Conservation (phyloP, 2,797 vertebrate species). For the Nyctalus aviator region DNA sequence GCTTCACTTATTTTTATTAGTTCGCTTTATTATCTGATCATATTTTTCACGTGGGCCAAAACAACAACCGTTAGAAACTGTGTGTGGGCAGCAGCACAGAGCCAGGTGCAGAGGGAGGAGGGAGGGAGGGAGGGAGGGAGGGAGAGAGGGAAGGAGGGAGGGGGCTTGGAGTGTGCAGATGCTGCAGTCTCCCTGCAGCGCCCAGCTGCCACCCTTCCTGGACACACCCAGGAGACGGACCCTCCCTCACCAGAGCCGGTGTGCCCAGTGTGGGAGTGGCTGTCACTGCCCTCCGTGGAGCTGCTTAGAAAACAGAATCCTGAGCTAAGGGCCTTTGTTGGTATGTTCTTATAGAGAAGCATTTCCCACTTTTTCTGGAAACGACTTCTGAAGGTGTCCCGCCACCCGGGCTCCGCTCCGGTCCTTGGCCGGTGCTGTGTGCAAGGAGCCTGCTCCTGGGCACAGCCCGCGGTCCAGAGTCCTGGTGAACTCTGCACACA, state of each 20-base stretch:
- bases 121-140: neutral
- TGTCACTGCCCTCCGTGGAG: neutral
- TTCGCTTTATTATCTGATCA: neutral
- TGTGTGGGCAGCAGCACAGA: neutral
- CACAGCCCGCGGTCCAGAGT: neutral
- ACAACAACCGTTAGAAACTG: neutral
- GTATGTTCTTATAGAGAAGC: neutral
- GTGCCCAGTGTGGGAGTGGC: neutral
- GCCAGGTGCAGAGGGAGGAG: fast-evolving
- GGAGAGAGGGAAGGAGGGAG: neutral
- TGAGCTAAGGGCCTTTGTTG: neutral
- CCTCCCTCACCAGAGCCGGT: fast-evolving
- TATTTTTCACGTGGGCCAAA: neutral
- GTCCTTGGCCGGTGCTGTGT: fast-evolving
- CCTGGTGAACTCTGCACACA: neutral
- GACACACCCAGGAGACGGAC: neutral
- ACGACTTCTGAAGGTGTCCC: neutral
- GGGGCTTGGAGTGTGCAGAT: no score
- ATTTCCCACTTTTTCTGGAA: neutral
- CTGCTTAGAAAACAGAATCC: neutral
- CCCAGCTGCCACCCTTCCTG: neutral
- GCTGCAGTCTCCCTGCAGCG: neutral
- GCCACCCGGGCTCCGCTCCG: no score
- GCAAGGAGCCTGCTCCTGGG: neutral
- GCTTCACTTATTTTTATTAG: neutral